phyloP scores from a whole-genome alignment of 2,113 vertebrate species.

The Pheucticus melanocephalus region DNA sequence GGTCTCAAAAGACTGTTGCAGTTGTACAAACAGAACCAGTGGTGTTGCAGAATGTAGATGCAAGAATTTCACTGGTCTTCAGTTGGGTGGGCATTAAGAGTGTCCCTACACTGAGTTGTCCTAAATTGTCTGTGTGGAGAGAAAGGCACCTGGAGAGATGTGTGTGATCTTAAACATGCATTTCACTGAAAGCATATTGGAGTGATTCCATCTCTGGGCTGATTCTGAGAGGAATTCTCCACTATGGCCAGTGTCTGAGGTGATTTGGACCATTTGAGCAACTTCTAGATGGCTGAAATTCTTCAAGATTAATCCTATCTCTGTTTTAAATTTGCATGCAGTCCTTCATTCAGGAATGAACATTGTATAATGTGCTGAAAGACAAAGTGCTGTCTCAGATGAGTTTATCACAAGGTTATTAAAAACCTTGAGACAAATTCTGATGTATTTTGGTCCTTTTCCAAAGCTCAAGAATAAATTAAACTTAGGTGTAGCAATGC shows the following conservation, averaged over 20 bases:
- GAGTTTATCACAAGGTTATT: background rate
- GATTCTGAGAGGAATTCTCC: background rate
- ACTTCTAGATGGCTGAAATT: background rate
- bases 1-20: fast-evolving
- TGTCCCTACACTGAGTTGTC: background rate
- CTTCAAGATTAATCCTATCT: background rate
- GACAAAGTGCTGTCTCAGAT: background rate
- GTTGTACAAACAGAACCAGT: background rate
- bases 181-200: background rate
- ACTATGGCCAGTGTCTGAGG: background rate
- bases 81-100: background rate
- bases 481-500: background rate
- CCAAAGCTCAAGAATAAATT: background rate
- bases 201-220: background rate
- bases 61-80: background rate
- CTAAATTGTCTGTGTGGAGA: background rate
- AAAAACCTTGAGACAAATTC: background rate
- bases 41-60: background rate
- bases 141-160: background rate
- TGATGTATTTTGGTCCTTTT: background rate
- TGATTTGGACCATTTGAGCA: background rate
- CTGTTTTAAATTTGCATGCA: background rate
- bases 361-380: background rate
- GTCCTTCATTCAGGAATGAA: background rate
- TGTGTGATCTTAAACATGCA: background rate